Percentiles rank a stretch among this genome's conserved stretches.
phyloP scores from a whole-genome alignment of 2,113 vertebrate species.

The Sprattus sprattus region DNA sequence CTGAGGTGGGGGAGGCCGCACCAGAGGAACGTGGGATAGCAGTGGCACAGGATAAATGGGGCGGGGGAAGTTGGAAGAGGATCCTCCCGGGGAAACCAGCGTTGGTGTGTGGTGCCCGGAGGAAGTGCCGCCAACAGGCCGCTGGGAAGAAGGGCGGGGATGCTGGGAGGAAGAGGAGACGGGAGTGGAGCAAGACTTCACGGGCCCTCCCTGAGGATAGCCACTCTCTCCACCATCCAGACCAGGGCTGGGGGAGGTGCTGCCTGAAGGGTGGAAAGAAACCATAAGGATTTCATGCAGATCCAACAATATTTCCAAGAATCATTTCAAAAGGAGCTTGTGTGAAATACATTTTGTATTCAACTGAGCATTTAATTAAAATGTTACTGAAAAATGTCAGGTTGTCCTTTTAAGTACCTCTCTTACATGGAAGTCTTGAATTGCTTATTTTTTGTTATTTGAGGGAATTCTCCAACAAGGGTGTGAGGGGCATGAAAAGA shows the following conservation, averaged over 20 bases:
- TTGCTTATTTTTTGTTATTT: too few relatives aligned
- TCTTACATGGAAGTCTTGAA: too few relatives aligned
- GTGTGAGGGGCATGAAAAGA: background rate
- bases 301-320: background rate
- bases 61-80: slow-evolving; percentile 83
- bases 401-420: background rate
- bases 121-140: slow-evolving; percentile 70
- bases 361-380: background rate
- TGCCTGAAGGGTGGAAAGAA: slow-evolving; percentile 47
- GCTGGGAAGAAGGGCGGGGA: slow-evolving; percentile 85
- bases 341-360: background rate
- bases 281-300: background rate
- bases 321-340: background rate
- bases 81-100: slow-evolving; percentile 76
- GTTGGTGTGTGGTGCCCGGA: slow-evolving; percentile 82
- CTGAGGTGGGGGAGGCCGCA: slow-evolving; percentile 84
- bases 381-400: background rate
- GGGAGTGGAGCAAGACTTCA: slow-evolving; percentile 74
- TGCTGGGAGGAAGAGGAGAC: slow-evolving; percentile 67
- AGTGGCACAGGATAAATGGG: slow-evolving; percentile 91
- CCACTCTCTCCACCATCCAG: slow-evolving; percentile 74
- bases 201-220: slow-evolving; percentile 73
- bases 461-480: background rate
- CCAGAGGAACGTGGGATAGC: slow-evolving; percentile 87
- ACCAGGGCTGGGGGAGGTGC: slow-evolving; percentile 70